Evolutionary conservation across 2,797 vertebrate species (phyloP), one percentile per base, ranked within the genome.

Genomic region (Sebastes jordani): DNA sequence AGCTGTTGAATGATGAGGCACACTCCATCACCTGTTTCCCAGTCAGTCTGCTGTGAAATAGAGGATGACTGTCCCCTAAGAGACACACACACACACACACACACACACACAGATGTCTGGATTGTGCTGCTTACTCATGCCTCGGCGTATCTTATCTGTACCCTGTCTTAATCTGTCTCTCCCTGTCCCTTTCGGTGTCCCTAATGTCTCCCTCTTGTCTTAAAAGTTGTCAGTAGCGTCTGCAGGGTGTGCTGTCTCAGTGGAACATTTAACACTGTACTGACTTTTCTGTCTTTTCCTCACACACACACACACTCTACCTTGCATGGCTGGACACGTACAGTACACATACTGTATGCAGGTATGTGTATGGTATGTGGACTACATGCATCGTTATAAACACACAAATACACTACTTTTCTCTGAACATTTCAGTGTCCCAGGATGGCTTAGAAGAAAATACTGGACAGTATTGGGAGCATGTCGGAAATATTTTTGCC

Each of bases 11-110:
- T 42, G 85, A 88, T 87, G 87, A 91, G 60, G 22, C 62, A 4
- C 18, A 69, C 83, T 90, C 82, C 78, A 84, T 92, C 87, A 90
- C 86, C 90, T 89, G 87, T 85, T 84, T 84, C 69, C 60, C 62
- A 79, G 67, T 76, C 82, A 59, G 67, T 65, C 75, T 76, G 54
- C 78, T 77, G 70, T 89, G 81, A 83, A 83, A 74, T 9, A 82
- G 49, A 76, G 66, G 78, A 71, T 62, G 74, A 68, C 74, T 80
- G 73, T 66, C 68, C 70, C 38, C 49, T 18, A 3, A 49, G 20
- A 36, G 16, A 49, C 6, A 18, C 42, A 18, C 42, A 18, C 42
- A 18, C 14, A 18, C 16, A 18, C 38, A 63, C 65, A 58, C 25
- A 25, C 71, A 63, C 42, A 18, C 25, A 25, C 71, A 63, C 55